These are phyloP conservation scores for Cheilosia grossa DNA, from an alignment of 2,888 invertebrate species.

Conservation along the genomic window DNA sequence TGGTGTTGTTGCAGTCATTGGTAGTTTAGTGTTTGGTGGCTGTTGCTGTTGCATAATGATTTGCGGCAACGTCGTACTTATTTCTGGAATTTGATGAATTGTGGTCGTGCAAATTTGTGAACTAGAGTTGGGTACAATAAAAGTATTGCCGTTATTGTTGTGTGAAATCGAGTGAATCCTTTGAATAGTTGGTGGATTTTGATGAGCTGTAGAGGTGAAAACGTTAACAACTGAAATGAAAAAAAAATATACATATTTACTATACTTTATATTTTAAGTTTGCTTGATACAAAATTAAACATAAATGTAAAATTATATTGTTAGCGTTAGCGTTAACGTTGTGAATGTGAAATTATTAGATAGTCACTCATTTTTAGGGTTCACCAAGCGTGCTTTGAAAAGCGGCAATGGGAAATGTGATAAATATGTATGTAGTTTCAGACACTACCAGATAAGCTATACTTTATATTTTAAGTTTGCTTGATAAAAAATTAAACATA, in stretches of 20 bases:
- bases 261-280: too few species aligned
- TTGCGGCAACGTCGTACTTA: constrained; percentile 77
- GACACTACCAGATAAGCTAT: too few species aligned
- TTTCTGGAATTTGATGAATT: constrained; percentile 76
- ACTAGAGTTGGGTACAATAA: constrained; percentile 58
- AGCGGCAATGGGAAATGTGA: too few species aligned
- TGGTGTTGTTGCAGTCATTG: constrained; percentile 43
- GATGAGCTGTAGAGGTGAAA: constrained; percentile 77
- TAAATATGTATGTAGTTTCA: too few species aligned
- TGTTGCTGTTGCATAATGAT: constrained; percentile 76
- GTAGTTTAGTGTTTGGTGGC: constrained; percentile 57
- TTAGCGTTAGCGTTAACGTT: too few species aligned
- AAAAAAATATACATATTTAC: constrained; percentile 2
- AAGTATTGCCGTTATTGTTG: constrained; percentile 73
- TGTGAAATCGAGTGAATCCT: constrained; percentile 77
- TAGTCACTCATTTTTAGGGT: too few species aligned
- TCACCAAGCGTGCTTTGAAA: too few species aligned
- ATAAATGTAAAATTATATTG: too few species aligned
- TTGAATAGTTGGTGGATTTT: constrained; percentile 75
- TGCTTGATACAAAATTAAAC: too few species aligned
- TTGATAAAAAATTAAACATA: too few species aligned
- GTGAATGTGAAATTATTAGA: too few species aligned
- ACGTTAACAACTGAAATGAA: constrained; percentile 79
- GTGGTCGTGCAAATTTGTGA: constrained; percentile 67
- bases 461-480: too few species aligned